Evolutionary conservation across 2,888 invertebrate genomes (phyloP).

Genomic region (Lumbricus terrestris): DNA sequence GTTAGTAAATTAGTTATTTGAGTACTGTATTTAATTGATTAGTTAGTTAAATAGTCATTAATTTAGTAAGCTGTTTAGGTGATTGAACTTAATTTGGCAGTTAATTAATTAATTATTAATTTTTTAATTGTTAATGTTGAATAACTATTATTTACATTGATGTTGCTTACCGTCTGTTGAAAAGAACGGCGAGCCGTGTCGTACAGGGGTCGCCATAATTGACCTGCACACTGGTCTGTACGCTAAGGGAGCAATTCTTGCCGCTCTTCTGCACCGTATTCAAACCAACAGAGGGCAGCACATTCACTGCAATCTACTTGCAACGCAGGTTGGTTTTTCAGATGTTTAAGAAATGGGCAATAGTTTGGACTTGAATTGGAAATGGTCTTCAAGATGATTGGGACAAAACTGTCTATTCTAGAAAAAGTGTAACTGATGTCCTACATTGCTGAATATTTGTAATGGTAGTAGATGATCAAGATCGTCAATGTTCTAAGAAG

Average conservation of each 20-base stretch:
- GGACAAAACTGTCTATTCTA: neutral
- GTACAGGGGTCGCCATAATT: constrained; percentile 88
- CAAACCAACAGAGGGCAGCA: constrained; percentile 82
- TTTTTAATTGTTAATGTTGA: neutral
- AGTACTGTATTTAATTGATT: no score
- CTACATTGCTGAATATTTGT: neutral
- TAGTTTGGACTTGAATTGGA: neutral
- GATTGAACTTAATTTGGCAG: no score
- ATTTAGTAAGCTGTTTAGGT: no score
- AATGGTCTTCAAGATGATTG: neutral
- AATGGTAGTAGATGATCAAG: neutral
- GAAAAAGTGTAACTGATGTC: neutral
- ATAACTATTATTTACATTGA: neutral
- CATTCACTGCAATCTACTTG: constrained; percentile 88
- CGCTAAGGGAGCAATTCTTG: constrained; percentile 90
- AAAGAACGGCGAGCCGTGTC: constrained; percentile 76
- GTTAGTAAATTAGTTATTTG: no score
- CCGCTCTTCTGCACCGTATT: constrained; percentile 77
- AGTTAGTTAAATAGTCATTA: no score
- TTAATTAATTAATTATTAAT: no score
- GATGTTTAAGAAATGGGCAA: neutral
- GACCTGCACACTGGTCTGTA: constrained; percentile 90
- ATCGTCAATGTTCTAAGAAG: neutral
- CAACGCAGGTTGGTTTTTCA: constrained; percentile 71
- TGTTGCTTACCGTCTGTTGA: neutral